Percentiles rank a stretch among this genome's conserved stretches.
Evolutionary conservation across 1,140 invertebrate genomes (phyloP).

Genomic region (Drosophila saltans): DNA sequence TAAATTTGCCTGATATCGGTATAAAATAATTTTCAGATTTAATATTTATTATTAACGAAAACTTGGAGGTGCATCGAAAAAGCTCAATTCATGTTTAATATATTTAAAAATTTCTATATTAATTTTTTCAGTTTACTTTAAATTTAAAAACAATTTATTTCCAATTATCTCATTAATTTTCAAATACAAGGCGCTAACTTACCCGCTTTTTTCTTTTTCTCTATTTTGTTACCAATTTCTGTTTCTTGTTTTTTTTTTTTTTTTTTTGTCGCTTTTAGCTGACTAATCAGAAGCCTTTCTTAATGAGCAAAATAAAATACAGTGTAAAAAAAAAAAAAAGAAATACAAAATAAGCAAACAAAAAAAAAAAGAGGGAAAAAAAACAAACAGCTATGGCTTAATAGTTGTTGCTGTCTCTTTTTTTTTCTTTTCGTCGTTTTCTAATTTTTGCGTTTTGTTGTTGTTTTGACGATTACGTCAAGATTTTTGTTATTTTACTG

Average conservation of each 20-base stretch:
- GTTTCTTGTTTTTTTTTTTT: neutral
- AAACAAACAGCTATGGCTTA: conserved; percentile 37
- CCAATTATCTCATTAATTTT: neutral
- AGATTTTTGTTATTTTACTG: conserved; percentile 77
- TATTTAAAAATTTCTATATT: no score
- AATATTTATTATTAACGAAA: no score
- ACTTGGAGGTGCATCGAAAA: no score
- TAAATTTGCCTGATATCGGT: no score
- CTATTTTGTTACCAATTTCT: neutral
- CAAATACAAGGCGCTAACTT: neutral
- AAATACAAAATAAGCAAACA: conserved; percentile 21
- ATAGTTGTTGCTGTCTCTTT: conserved; percentile 40
- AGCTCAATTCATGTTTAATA: no score
- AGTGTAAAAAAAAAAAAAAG: conserved; percentile 18
- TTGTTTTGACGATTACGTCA: conserved; percentile 75
- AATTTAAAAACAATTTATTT: no score
- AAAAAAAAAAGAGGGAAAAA: conserved; percentile 24
- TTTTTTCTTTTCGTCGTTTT: conserved; percentile 44
- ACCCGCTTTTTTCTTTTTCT: neutral
- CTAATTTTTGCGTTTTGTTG: conserved; percentile 46
- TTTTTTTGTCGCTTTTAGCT: neutral
- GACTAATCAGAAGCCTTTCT: conserved; percentile 13
- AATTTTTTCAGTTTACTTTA: no score
- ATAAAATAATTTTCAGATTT: no score
- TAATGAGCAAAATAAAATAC: conserved; percentile 72